These are phyloP conservation scores for Sardina pilchardus DNA, from an alignment of 2,113 vertebrate species.

Conservation along the genomic window DNA sequence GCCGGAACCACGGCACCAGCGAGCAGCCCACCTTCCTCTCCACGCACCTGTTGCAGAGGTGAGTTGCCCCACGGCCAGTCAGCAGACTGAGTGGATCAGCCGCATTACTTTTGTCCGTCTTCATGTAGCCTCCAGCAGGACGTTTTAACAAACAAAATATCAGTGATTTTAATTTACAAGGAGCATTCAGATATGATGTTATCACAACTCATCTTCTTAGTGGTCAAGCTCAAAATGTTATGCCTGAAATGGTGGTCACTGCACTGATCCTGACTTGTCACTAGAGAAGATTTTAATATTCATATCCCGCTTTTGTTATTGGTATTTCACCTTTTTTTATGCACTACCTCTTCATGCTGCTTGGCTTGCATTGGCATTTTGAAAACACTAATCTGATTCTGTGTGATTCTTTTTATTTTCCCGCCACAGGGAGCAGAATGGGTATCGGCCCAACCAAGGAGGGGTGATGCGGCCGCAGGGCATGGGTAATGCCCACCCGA, in stretches of 20 bases:
- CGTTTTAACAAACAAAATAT: background rate
- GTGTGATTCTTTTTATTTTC: slow-evolving; percentile 1
- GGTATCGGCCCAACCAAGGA: slow-evolving; percentile 82
- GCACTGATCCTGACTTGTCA: background rate
- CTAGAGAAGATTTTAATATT: background rate
- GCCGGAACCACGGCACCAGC: slow-evolving; percentile 84
- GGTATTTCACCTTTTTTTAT: no score
- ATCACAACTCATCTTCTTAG: background rate
- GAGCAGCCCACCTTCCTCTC: slow-evolving; percentile 89
- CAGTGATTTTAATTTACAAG: background rate
- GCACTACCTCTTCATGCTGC: no score
- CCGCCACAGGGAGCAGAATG: slow-evolving; percentile 84
- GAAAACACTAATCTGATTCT: background rate
- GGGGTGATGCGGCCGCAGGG: slow-evolving; percentile 77
- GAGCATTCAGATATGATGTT: background rate
- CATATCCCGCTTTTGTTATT: background rate
- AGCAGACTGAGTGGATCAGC: background rate
- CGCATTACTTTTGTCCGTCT: background rate
- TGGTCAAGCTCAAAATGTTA: background rate
- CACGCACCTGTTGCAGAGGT: slow-evolving; percentile 95
- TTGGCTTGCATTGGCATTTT: background rate
- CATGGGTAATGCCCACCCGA: slow-evolving; percentile 73
- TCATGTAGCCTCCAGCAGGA: background rate
- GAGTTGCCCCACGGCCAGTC: background rate
- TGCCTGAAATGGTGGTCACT: background rate